Conservation (phyloP, 1,140 invertebrate species). For the Odontomachus brunneus region DNA sequence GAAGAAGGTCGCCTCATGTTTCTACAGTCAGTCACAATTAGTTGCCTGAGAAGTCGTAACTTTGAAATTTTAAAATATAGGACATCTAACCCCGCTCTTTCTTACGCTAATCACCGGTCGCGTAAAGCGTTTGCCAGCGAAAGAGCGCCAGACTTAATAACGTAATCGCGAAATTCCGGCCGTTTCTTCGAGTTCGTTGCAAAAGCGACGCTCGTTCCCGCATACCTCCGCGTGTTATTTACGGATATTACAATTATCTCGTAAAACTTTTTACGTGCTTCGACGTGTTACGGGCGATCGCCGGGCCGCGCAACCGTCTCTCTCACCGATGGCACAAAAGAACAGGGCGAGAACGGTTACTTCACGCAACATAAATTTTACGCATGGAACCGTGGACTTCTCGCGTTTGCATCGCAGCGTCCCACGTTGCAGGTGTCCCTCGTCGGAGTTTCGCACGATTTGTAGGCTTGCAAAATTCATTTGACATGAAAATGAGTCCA, state of each 20-base stretch:
- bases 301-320: conserved; percentile 24
- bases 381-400: conserved; percentile 30
- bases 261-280: conserved; percentile 51
- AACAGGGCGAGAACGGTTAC: conserved; percentile 35
- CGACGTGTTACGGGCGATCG: conserved; percentile 56
- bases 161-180: not conserved
- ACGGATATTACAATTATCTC: conserved; percentile 49
- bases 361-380: conserved; percentile 76
- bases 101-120: not conserved
- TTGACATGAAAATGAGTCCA: conserved; percentile 17
- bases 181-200: conserved; percentile 9
- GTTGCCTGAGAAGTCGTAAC: no score
- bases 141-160: not conserved
- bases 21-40: no score
- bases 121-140: not conserved
- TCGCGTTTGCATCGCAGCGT: conserved; percentile 13
- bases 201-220: not conserved
- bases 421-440: conserved; percentile 57
- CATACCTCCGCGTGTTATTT: conserved; percentile 36
- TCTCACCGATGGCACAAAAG: not conserved
- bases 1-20: no score
- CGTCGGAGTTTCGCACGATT: conserved; percentile 58
- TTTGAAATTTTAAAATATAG: no score
- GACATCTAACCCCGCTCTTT: no score
- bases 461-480: conserved; percentile 34